Conservation (phyloP, 2,797 vertebrate genomes). For the Rhabdomys pumilio region DNA sequence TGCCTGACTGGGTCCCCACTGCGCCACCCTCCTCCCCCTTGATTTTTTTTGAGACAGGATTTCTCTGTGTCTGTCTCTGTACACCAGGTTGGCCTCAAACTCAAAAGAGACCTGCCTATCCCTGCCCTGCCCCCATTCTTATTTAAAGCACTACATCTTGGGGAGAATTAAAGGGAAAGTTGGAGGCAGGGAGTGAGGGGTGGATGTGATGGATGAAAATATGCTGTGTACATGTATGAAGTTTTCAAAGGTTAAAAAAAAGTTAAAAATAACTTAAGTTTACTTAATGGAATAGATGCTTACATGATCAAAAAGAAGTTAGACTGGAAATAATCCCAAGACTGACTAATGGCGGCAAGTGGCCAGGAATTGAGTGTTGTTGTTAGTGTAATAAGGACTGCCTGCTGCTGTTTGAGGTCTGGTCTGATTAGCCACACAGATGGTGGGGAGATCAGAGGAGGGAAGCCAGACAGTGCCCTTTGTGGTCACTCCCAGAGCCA, state of each 20-base stretch:
- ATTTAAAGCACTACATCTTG: conserved; percentile 1
- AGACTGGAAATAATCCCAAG: conserved; percentile 1
- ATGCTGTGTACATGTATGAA: neutral
- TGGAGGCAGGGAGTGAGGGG: neutral
- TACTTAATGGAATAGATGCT: conserved; percentile 6
- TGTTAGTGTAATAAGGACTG: neutral
- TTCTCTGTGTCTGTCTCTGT: neutral
- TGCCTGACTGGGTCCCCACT: neutral
- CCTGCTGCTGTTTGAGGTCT: neutral
- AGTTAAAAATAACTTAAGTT: neutral
- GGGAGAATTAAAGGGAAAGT: neutral
- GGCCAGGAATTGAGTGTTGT: neutral
- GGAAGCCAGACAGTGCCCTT: neutral
- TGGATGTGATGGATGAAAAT: neutral
- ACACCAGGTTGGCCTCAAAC: neutral
- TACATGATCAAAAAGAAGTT: conserved; percentile 37
- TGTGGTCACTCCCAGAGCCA: neutral
- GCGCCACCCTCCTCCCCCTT: no score
- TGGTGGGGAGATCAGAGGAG: neutral
- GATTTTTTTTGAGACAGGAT: neutral
- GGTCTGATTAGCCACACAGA: neutral
- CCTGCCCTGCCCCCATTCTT: neutral
- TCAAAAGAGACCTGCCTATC: neutral
- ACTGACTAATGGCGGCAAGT: neutral
- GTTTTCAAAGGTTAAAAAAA: neutral